Conservation (phyloP, 1,140 invertebrate species). For the Temnothorax nylanderi region DNA sequence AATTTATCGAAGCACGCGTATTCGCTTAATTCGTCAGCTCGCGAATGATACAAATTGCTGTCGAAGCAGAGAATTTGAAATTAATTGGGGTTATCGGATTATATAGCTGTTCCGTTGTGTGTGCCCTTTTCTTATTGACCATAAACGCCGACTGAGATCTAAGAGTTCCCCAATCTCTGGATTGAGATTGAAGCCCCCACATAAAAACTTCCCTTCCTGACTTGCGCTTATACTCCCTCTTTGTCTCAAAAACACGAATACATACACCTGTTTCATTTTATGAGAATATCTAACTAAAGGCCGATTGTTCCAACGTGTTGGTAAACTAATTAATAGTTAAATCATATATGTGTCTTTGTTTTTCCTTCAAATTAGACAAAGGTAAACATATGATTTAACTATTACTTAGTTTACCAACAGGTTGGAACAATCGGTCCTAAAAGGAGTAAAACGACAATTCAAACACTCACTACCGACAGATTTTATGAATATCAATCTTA, state of each 20-base stretch:
- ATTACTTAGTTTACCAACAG: no score
- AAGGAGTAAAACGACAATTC: not conserved
- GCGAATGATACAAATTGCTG: constrained; percentile 21
- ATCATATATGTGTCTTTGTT: no score
- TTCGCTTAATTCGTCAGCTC: constrained; percentile 25
- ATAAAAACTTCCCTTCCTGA: not conserved
- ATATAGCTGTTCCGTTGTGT: not conserved
- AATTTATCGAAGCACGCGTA: constrained; percentile 12
- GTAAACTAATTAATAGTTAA: no score
- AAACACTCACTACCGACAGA: not conserved
- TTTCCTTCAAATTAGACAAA: no score
- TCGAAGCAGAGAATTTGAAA: not conserved
- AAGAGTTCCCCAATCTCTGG: not conserved
- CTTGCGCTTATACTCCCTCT: not conserved
- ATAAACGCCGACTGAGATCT: not conserved
- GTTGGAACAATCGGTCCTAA: no score
- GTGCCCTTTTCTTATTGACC: not conserved
- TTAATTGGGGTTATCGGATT: constrained; percentile 9
- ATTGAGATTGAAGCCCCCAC: not conserved
- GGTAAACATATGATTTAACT: no score
- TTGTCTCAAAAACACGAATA: not conserved
- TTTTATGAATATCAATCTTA: not conserved
- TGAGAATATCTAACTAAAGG: not conserved
- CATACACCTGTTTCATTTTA: not conserved
- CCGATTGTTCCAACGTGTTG: no score